Conservation (phyloP, 1,140 invertebrate genomes). For the Bombus fervidus region DNA sequence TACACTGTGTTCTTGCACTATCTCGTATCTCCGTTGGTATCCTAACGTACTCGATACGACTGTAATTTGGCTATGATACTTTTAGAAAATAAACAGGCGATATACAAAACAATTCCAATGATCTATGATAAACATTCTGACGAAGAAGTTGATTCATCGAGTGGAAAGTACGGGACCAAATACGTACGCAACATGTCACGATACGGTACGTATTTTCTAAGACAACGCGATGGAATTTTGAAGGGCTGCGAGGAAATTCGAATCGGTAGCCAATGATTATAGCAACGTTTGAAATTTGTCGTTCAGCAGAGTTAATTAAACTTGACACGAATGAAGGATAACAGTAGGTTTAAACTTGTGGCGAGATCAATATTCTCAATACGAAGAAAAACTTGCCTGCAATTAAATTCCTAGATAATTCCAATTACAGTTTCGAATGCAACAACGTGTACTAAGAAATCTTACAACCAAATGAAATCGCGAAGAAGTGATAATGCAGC, state of each 20-base stretch:
- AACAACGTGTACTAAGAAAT: not conserved
- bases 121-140: not conserved
- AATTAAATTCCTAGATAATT: not conserved
- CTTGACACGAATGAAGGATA: too few relatives aligned
- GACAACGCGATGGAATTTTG: too few relatives aligned
- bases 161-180: not conserved
- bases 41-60: not conserved
- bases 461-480: not conserved
- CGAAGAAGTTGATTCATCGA: too few relatives aligned
- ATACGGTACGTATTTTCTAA: too few relatives aligned
- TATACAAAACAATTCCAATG: not conserved
- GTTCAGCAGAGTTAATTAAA: too few relatives aligned
- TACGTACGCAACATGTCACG: too few relatives aligned
- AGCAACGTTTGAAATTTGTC: too few relatives aligned
- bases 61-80: not conserved
- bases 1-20: not conserved
- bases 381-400: not conserved
- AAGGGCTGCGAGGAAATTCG: too few relatives aligned
- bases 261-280: too few relatives aligned
- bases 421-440: not conserved
- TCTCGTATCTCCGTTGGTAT: not conserved
- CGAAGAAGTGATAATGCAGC: not conserved
- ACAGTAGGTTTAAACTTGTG: too few relatives aligned
- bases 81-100: not conserved
- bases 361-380: not conserved